These are phyloP conservation scores for Passer montanus DNA, from an alignment of 2,113 vertebrate genomes.

Conservation along the genomic window DNA sequence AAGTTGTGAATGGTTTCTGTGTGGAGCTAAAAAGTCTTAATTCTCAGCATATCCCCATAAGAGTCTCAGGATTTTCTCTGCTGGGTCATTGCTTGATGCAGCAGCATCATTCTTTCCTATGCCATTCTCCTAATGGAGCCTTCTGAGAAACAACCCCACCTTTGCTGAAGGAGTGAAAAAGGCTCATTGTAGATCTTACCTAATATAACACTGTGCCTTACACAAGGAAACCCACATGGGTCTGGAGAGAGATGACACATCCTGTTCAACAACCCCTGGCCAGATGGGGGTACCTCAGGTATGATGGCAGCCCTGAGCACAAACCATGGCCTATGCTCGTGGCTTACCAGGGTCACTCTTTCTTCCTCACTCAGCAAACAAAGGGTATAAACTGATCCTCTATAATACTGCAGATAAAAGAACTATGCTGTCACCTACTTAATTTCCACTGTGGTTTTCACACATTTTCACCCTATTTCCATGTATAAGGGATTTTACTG, in stretches of 20 bases:
- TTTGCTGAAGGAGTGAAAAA: constrained; percentile 34
- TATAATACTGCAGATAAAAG: constrained; percentile 3
- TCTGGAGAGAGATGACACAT: constrained; percentile 1
- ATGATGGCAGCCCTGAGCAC: background rate
- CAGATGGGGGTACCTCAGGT: background rate
- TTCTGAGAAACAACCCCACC: constrained; percentile 15
- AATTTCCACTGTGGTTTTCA: constrained; percentile 36
- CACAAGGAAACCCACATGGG: background rate
- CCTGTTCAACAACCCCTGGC: background rate
- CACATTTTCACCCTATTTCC: background rate
- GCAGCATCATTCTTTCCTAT: constrained; percentile 20
- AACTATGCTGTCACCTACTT: background rate
- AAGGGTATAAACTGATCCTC: background rate
- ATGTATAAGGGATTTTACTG: constrained; percentile 1
- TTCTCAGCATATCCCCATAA: background rate
- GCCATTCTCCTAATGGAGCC: background rate
- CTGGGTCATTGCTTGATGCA: background rate
- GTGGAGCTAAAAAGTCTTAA: background rate
- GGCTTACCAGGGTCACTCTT: background rate
- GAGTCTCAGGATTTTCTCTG: constrained; percentile 12
- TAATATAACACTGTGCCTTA: background rate
- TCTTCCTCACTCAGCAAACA: background rate
- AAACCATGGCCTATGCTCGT: background rate
- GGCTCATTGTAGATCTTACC: background rate
- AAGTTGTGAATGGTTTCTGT: constrained; percentile 36